Evolutionary conservation across 2,113 vertebrate genomes (phyloP).

Genomic region (Crocuta crocuta): DNA sequence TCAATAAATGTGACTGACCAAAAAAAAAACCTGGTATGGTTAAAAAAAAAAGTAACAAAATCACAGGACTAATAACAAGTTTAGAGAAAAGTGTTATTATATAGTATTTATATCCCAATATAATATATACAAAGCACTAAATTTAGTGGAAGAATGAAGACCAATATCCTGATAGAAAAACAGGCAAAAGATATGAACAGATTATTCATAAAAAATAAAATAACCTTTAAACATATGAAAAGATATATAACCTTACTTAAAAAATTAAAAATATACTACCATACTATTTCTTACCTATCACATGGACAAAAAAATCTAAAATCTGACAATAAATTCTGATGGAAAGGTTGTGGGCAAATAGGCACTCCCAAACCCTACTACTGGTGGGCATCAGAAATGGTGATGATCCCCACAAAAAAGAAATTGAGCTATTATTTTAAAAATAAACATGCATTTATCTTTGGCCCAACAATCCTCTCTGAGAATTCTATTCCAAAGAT

Average conservation of each 20-base stretch:
- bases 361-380: not conserved
- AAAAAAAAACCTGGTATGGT: not conserved
- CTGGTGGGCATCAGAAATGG: not conserved
- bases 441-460: not conserved
- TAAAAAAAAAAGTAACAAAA: not conserved
- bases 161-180: not conserved
- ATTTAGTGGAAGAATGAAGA: not conserved
- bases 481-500: slow-evolving; percentile 19
- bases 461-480: not conserved
- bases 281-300: not conserved
- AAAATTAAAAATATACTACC: not conserved
- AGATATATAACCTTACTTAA: not conserved
- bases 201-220: not conserved
- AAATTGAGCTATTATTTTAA: not conserved
- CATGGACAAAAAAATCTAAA: not conserved
- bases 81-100: not conserved
- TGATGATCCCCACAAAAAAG: not conserved
- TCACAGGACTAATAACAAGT: not conserved
- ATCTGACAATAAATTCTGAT: not conserved
- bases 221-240: not conserved
- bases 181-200: not conserved
- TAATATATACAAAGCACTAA: not conserved
- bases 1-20: not conserved
- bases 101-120: not conserved
- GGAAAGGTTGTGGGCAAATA: not conserved